Evolutionary conservation across 2,888 invertebrate species (phyloP).

Genomic region (Agriopis leucophaearia): DNA sequence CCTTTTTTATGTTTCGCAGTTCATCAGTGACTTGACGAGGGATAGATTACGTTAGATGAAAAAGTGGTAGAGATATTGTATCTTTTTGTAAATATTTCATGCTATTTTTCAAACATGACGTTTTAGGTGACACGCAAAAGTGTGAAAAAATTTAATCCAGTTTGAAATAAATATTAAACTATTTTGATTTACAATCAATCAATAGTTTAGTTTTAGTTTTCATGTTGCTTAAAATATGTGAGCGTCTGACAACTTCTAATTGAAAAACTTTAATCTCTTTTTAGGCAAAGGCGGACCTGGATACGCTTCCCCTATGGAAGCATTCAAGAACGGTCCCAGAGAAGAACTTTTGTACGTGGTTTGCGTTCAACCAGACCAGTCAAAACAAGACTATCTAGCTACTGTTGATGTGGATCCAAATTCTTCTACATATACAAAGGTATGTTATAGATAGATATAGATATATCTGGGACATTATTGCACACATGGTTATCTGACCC

Average conservation of each 20-base stretch:
- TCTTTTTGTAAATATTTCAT: neutral
- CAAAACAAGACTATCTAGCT: slow-evolving; percentile 94
- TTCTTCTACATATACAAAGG: slow-evolving; percentile 94
- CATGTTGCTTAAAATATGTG: neutral
- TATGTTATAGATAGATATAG: too few relatives aligned
- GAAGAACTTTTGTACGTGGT: slow-evolving; percentile 96
- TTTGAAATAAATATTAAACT: too few relatives aligned
- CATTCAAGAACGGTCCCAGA: slow-evolving; percentile 92
- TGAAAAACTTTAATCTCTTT: slow-evolving; percentile 26
- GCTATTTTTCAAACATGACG: neutral
- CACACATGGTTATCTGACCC: too few relatives aligned
- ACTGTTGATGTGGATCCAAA: slow-evolving; percentile 96
- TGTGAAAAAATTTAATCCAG: too few relatives aligned
- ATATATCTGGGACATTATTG: too few relatives aligned
- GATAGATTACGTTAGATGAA: neutral
- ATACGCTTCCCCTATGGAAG: slow-evolving; percentile 92
- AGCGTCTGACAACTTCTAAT: neutral
- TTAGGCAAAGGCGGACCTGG: slow-evolving; percentile 88
- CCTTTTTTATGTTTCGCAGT: slow-evolving; percentile 29
- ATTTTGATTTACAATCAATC: too few relatives aligned
- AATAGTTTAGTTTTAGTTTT: neutral
- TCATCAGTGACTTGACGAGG: slow-evolving; percentile 22
- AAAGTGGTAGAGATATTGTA: neutral
- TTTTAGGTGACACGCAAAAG: neutral
- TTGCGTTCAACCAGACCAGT: slow-evolving; percentile 92